phyloP scores from a whole-genome alignment of 2,113 vertebrate species.

The Pipra filicauda region DNA sequence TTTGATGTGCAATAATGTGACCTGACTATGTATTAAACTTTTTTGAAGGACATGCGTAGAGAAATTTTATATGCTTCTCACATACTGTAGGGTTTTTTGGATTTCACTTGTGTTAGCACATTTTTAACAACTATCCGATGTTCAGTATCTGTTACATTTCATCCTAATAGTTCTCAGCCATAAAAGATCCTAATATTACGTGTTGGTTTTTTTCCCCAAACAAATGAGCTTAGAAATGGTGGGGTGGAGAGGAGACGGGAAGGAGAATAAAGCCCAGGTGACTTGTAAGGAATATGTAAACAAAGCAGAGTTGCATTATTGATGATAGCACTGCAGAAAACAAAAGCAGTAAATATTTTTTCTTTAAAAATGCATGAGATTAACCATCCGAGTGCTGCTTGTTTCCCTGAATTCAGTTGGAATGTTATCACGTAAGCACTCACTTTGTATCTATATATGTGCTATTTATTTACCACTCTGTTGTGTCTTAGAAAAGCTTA shows the following conservation, averaged over 20 bases:
- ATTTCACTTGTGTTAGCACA: slow-evolving; percentile 57
- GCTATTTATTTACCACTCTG: not conserved
- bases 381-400: not conserved
- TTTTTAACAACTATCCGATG: slow-evolving; percentile 72
- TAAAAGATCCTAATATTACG: slow-evolving; percentile 38
- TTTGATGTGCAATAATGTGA: slow-evolving; percentile 89
- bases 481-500: slow-evolving; percentile 36
- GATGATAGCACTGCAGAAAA: slow-evolving; percentile 44
- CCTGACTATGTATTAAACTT: slow-evolving; percentile 88
- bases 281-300: slow-evolving; percentile 64
- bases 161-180: slow-evolving; percentile 58
- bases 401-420: not conserved
- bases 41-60: slow-evolving; percentile 89
- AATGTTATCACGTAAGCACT: slow-evolving; percentile 11
- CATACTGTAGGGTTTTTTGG: slow-evolving; percentile 51
- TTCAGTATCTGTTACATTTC: slow-evolving; percentile 68
- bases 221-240: slow-evolving; percentile 31
- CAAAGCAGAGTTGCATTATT: slow-evolving; percentile 64
- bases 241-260: not conserved
- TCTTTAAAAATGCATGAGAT: slow-evolving; percentile 45
- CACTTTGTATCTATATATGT: not conserved
- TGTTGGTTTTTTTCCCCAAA: not conserved
- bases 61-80: slow-evolving; percentile 78
- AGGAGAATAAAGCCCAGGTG: slow-evolving; percentile 43
- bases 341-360: slow-evolving; percentile 21